Evolutionary conservation across 2,888 invertebrate species (phyloP), one percentile per base, ranked within the genome.

Genomic region (Mythimna impura): DNA sequence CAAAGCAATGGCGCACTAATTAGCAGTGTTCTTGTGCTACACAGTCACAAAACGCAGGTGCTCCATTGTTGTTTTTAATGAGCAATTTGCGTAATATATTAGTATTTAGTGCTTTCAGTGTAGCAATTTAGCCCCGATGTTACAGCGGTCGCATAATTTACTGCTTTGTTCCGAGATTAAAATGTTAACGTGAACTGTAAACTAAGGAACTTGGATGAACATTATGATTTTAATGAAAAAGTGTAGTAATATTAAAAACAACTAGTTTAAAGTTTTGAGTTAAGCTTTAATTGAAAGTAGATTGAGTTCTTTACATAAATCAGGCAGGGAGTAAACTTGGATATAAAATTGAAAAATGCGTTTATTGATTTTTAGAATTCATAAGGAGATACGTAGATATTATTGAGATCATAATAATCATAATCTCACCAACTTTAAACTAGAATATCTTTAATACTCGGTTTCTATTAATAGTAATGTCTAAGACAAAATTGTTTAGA

Each of bases 31-130:
- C 58, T 73, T 76, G 66, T 73, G 58, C 20, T 14, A 65, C 55
- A 62, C 43, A 77, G 77, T 75, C 75, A 80, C 76, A 81, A 77
- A 78, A 78, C 78, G 65, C 81, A 84, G 84, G 82, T 84, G 82
- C 65, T 71, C 77, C 72, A 78, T 69, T 78, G 78, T 78, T 80
- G 73, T 73, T 84, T 80, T 76, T 79, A 82, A 81, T 71, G 73
- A 83, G 76, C 71, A 79, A 79, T 81, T 79, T 82, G 77, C 74
- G 76, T 82, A 80, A 82, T 82, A 84, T 80, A 80, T 84, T 82
- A 80, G 67, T 75, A 75, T 78, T 78, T 73, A 82, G 73, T 73
- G 74, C 77, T 79, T 81, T 80, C 72, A 84, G 60, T 69, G 66
- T 52, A 73, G 80, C 68, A 83, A 82, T 82, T 82, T 73, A 70